phyloP scores from a whole-genome alignment of 2,888 invertebrate species.

The Pachliopta kotzebuea region DNA sequence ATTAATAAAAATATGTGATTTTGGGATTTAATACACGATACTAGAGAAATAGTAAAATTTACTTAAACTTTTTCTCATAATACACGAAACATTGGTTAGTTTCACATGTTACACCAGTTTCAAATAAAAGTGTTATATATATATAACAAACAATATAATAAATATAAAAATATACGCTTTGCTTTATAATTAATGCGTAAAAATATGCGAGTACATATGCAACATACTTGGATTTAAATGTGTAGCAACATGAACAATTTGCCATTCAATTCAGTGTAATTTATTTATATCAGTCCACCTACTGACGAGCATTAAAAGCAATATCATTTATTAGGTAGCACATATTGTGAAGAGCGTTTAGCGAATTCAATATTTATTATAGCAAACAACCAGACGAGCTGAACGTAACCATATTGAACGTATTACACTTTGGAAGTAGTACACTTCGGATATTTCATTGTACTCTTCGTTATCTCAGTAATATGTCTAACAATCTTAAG shows the following conservation, averaged over 20 bases:
- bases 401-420: no score
- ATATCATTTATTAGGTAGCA: not conserved
- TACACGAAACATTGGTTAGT: not conserved
- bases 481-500: no score
- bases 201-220: not conserved
- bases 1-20: not conserved
- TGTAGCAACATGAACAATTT: conserved; percentile 10
- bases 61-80: no score
- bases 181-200: not conserved
- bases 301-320: not conserved
- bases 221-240: conserved; percentile 14
- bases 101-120: not conserved
- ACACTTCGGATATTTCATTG: no score
- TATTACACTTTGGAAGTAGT: no score
- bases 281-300: conserved; percentile 16
- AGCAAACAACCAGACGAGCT: not conserved
- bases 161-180: not conserved
- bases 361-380: not conserved
- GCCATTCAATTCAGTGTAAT: conserved; percentile 11
- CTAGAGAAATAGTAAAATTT: not conserved
- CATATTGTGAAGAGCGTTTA: conserved; percentile 4
- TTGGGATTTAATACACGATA: not conserved
- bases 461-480: no score
- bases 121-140: not conserved
- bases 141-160: not conserved